Conservation (phyloP, 2,888 invertebrate species). For the Tenthredo amoena region DNA sequence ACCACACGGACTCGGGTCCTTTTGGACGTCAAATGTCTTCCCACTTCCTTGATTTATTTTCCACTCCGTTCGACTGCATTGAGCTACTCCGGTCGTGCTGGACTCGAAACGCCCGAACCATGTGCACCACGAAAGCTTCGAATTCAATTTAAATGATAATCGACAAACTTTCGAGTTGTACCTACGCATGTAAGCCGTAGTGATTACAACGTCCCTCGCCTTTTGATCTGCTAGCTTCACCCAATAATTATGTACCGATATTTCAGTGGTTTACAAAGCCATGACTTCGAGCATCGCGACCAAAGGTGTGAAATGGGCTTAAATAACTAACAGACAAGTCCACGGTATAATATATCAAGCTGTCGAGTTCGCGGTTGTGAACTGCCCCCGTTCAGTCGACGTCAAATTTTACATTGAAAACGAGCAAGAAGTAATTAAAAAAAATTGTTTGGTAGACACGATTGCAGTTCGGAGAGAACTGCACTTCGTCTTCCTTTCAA, state of each 20-base stretch:
- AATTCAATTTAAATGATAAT: conserved; percentile 52
- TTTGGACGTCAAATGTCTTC: conserved; percentile 45
- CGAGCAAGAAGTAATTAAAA: conserved; percentile 34
- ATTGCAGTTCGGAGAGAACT: not conserved
- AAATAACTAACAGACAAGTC: conserved; percentile 10
- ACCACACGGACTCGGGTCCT: conserved; percentile 21
- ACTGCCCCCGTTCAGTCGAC: conserved; percentile 22
- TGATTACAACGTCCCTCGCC: not conserved
- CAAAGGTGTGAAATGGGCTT: conserved; percentile 41
- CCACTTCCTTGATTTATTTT: conserved; percentile 49
- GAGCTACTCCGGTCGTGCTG: not conserved
- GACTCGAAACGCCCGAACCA: not conserved
- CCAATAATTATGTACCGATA: conserved; percentile 8
- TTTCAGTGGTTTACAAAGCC: not conserved
- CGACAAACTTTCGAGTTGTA: conserved; percentile 28
- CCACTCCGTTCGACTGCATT: conserved; percentile 32
- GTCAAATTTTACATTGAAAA: conserved; percentile 41
- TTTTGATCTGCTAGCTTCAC: conserved; percentile 1
- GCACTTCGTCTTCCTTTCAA: conserved; percentile 24
- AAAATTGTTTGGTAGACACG: not conserved
- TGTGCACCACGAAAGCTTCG: not conserved
- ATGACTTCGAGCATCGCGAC: not conserved
- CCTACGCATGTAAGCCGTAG: not conserved
- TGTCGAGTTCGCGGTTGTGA: conserved; percentile 18
- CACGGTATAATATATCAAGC: conserved; percentile 32